Percentiles rank a stretch among this genome's conserved stretches.
phyloP scores from a whole-genome alignment of 23 tunicate species.

The Oikopleura dioica region DNA sequence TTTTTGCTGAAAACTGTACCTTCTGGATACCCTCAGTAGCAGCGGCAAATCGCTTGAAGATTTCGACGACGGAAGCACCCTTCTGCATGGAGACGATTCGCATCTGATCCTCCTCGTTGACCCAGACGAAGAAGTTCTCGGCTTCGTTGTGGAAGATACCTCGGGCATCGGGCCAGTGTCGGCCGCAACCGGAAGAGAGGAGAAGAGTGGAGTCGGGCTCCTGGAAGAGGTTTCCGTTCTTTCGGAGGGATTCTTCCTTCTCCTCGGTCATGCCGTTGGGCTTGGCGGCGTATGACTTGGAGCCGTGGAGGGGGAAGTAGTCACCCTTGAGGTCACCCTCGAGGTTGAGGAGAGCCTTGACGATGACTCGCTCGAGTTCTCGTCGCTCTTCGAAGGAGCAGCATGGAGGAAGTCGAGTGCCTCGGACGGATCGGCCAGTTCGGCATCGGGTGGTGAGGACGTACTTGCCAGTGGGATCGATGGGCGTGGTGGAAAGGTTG shows the following conservation, averaged over 20 bases:
- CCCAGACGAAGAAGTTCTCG: constrained; percentile 10
- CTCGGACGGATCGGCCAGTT: constrained; percentile 60
- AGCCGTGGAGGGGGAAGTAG: constrained; percentile 31
- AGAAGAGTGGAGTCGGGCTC: constrained; percentile 12
- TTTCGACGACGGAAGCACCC: neutral
- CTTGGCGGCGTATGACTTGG: neutral
- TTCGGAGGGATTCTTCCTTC: neutral
- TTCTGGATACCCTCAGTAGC: neutral
- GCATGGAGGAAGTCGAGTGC: constrained; percentile 55
- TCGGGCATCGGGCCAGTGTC: constrained; percentile 13
- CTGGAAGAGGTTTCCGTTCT: neutral
- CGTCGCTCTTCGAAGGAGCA: constrained; percentile 35
- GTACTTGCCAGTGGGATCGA: constrained; percentile 39
- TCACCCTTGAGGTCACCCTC: constrained; percentile 40
- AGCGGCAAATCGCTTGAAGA: neutral
- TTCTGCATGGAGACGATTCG: constrained; percentile 6
- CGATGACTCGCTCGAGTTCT: constrained; percentile 33
- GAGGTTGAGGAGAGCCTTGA: constrained; percentile 30
- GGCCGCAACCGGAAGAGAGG: constrained; percentile 9
- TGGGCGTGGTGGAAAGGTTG: constrained; percentile 32
- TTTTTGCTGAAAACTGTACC: too few species aligned
- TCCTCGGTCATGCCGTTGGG: neutral
- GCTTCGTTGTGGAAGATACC: constrained; percentile 9
- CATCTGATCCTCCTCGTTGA: constrained; percentile 6
- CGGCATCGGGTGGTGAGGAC: constrained; percentile 70